Evolutionary conservation across 2,797 vertebrate species (phyloP), one percentile per base, ranked within the genome.

Genomic region (Tapirus indicus): DNA sequence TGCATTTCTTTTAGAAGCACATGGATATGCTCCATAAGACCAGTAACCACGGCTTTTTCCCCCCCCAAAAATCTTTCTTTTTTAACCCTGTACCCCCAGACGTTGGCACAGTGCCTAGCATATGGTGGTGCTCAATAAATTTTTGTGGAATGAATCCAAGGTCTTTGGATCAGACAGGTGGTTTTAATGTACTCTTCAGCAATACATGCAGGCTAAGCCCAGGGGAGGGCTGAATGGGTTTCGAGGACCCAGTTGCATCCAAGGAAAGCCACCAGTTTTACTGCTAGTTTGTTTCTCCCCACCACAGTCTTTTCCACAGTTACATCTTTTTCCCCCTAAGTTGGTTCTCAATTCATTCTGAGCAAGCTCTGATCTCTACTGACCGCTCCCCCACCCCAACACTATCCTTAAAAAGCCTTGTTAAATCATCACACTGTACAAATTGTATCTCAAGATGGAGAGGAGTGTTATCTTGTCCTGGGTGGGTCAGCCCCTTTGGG

Each of bases 141-240:
- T 54, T 82, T 44, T 27, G 66, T 68, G 79, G 75, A 41, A 14
- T 79, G 74, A 56, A n/a, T 9, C 49, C 12, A 0, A 41, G 6
- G 18, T 17, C 41, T 72, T 82, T 17, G 7, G 21, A 52, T 60
- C 12, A 68, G 56, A 47, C 16, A 62, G 75, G 10, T 18, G 11
- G n/a, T 72, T 52, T 18, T 27, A 1, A 47, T 10, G 17, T 38
- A 29, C 62, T 71, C n/a, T 16, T 54, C 47, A 35, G 64, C 29
- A 64, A 20, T 9, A 11, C 7, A 2, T 18, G 41, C 3, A 0
- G 0, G 52, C 77, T 64, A 27, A 71, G 54, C 23, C 58, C 23
- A 2, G 4, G 3, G 41, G 29, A 16, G 8, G 52, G 58, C 13
- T 12, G 17, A 29, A 7, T 13, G 41, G 20, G 32, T 32, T 62